phyloP scores from a whole-genome alignment of 35 echinoderm and acorn worm genomes.

The Heliocidaris tuberculata region DNA sequence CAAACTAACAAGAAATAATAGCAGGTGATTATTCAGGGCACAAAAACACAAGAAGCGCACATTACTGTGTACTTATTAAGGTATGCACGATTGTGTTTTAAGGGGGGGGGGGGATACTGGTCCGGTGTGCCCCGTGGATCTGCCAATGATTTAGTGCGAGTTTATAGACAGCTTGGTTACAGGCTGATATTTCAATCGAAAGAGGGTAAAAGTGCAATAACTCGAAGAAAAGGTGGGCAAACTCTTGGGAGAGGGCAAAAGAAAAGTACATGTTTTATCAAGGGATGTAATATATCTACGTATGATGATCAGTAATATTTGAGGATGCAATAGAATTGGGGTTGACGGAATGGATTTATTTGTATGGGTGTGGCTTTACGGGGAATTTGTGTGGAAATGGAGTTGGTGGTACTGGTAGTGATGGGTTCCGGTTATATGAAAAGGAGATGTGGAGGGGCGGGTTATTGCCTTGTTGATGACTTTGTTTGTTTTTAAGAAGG shows the following conservation, averaged over 20 bases:
- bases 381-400: background rate
- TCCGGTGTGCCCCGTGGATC: too few relatives aligned
- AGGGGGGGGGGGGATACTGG: too few relatives aligned
- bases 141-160: too few relatives aligned
- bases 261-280: constrained; percentile 6
- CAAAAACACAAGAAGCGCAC: too few relatives aligned
- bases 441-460: background rate
- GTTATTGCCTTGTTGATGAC: background rate
- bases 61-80: too few relatives aligned
- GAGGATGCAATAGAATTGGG: background rate
- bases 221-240: background rate
- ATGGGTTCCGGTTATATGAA: background rate
- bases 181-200: background rate
- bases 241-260: background rate
- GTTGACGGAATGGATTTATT: background rate
- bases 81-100: too few relatives aligned
- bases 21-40: too few relatives aligned
- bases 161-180: background rate
- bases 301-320: background rate
- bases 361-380: background rate
- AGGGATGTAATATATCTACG: constrained; percentile 7
- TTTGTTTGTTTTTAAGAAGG: background rate
- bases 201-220: background rate
- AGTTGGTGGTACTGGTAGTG: background rate
- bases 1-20: too few relatives aligned